phyloP scores from a whole-genome alignment of 2,888 invertebrate species.

The Lasioglossum morio region DNA sequence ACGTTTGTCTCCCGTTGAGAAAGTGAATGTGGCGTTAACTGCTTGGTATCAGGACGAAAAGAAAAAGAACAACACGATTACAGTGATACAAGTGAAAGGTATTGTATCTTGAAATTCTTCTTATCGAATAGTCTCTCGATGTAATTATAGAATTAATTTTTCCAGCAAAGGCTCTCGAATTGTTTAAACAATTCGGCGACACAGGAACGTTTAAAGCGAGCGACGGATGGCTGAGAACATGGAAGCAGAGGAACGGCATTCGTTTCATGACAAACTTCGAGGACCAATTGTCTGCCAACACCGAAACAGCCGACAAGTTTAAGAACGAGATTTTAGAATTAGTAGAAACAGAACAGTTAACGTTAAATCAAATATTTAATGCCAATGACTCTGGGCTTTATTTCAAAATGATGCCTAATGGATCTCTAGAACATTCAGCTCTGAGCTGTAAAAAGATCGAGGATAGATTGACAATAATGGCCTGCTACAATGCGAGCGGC shows the following conservation, averaged over 20 bases:
- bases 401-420: slow-evolving; percentile 1
- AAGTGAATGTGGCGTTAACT: background rate
- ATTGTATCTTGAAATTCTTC: background rate
- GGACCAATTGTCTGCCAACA: background rate
- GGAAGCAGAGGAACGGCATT: background rate
- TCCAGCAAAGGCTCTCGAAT: background rate
- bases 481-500: background rate
- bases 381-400: background rate
- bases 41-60: background rate
- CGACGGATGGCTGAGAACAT: background rate
- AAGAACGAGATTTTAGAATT: background rate
- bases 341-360: background rate
- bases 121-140: background rate
- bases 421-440: background rate
- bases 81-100: background rate
- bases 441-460: background rate
- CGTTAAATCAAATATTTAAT: background rate
- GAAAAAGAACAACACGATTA: background rate
- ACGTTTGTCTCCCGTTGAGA: background rate
- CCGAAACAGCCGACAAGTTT: background rate
- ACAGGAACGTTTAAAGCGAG: background rate
- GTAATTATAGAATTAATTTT: background rate
- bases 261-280: background rate
- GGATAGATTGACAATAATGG: slow-evolving; percentile 1
- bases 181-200: background rate